These are phyloP conservation scores for Galerucella calmariensis DNA, from an alignment of 2,888 invertebrate genomes.

Conservation along the genomic window DNA sequence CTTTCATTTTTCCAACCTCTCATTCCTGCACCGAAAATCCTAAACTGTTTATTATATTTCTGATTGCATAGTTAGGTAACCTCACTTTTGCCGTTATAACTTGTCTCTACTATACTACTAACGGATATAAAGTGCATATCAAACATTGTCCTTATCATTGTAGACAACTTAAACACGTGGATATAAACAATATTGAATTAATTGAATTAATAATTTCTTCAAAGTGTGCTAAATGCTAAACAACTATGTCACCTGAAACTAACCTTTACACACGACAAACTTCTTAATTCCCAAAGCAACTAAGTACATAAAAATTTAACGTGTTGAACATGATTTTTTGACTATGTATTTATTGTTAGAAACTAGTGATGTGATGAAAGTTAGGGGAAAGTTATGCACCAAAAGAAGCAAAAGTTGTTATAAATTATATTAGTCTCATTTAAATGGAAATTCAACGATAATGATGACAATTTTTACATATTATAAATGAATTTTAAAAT, in stretches of 20 bases:
- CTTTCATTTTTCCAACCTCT: too few relatives aligned
- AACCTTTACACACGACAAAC: not conserved
- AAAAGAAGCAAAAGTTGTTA: not conserved
- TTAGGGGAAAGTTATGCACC: constrained; percentile 11
- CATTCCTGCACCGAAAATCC: too few relatives aligned
- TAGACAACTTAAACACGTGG: not conserved
- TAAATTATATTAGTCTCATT: not conserved
- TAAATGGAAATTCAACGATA: not conserved
- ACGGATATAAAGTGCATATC: too few relatives aligned
- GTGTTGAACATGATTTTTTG: constrained; percentile 1
- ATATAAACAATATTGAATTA: not conserved
- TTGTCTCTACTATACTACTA: too few relatives aligned
- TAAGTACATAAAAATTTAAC: not conserved
- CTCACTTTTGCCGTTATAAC: too few relatives aligned
- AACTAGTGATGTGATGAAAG: constrained; percentile 3
- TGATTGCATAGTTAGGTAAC: too few relatives aligned
- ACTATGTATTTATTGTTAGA: not conserved
- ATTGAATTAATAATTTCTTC: not conserved
- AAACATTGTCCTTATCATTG: too few relatives aligned
- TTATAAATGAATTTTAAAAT: not conserved
- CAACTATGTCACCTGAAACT: not conserved
- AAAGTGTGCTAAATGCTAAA: not conserved
- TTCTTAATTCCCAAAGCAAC: too few relatives aligned
- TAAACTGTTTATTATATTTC: too few relatives aligned
- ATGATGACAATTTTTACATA: not conserved